These are phyloP conservation scores for Crossaster papposus DNA, from an alignment of 53 echinoderm and acorn worm genomes.

Conservation along the genomic window DNA sequence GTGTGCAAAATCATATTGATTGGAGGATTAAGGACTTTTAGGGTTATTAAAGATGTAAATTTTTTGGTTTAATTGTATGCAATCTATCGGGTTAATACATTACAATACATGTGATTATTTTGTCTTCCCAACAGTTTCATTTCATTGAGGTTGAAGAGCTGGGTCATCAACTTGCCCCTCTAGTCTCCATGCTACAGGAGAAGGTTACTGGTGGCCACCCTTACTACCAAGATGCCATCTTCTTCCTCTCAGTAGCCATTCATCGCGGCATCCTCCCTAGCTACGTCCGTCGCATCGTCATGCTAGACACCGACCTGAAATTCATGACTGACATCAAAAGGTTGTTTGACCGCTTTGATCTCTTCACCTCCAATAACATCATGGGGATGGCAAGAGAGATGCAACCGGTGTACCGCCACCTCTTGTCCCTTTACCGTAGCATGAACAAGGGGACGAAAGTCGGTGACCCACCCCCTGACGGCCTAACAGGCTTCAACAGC, in stretches of 20 bases:
- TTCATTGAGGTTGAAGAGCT: conserved; percentile 79
- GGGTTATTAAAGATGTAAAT: too few relatives aligned
- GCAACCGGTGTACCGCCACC: conserved; percentile 96
- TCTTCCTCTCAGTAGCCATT: conserved; percentile 88
- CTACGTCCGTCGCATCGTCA: conserved; percentile 74
- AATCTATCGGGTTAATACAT: too few relatives aligned
- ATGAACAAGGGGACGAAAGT: conserved; percentile 80
- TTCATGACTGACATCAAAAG: conserved; percentile 88
- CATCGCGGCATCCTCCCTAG: conserved; percentile 81
- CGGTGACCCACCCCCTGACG: conserved; percentile 89
- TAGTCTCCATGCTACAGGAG: conserved; percentile 79
- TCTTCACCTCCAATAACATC: conserved; percentile 76
- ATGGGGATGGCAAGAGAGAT: conserved; percentile 89
- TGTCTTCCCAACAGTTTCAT: conserved; percentile 49
- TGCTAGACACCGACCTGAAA: conserved; percentile 92
- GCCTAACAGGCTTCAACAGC: conserved; percentile 95
- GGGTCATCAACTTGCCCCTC: conserved; percentile 72
- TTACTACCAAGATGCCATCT: conserved; percentile 96
- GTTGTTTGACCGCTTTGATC: conserved; percentile 79
- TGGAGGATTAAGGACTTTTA: too few relatives aligned
- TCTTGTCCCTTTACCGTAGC: conserved; percentile 86
- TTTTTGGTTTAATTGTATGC: too few relatives aligned
- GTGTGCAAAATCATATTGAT: too few relatives aligned
- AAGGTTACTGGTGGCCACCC: conserved; percentile 76
- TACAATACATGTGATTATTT: too few relatives aligned